A percentile compares a stretch with the other conserved stretches of the same genome.
Conservation (phyloP, 2,888 invertebrate species). For the Dioctria linearis region DNA sequence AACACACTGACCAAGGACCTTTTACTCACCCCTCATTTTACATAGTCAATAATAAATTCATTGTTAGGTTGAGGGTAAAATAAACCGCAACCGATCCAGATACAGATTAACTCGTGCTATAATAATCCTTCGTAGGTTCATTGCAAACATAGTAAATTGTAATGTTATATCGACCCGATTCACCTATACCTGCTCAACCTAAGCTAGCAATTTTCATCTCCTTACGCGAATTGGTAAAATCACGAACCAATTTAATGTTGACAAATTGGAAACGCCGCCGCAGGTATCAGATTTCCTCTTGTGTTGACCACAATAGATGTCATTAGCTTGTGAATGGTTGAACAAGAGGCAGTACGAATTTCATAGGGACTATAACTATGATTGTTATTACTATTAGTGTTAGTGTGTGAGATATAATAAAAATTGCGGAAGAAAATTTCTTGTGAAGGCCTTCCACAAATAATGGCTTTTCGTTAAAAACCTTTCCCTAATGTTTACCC, state of each 20-base stretch:
- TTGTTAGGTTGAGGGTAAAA: not conserved
- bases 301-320: not conserved
- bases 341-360: not conserved
- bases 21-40: not conserved
- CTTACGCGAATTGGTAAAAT: not conserved
- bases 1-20: not conserved
- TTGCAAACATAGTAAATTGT: not conserved
- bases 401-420: not conserved
- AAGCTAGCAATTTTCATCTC: not conserved
- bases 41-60: not conserved
- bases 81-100: not conserved
- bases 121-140: slow-evolving; percentile 1
- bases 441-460: not conserved
- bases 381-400: not conserved
- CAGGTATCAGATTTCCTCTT: slow-evolving; percentile 10
- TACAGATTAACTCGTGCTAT: not conserved
- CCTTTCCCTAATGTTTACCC: not conserved
- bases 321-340: not conserved
- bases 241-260: slow-evolving; percentile 4
- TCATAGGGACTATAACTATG: not conserved
- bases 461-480: not conserved
- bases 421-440: not conserved
- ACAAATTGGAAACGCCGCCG: slow-evolving; percentile 7
- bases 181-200: not conserved
- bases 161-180: not conserved